Conservation (phyloP, 2,888 invertebrate genomes). For the Mythimna loreyi region DNA sequence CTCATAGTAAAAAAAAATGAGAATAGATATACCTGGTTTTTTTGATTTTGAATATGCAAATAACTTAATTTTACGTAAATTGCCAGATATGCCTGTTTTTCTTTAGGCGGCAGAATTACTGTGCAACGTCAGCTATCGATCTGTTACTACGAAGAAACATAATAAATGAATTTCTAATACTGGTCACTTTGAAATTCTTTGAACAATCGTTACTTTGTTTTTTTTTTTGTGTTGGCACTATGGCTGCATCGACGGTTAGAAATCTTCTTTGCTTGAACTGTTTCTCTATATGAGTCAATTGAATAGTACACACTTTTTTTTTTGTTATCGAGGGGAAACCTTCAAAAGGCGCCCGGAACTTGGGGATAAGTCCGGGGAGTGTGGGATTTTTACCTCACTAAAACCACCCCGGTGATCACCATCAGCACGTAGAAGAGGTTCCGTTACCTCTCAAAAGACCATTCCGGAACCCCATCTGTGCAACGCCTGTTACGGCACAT, state of each 20-base stretch:
- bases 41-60: background rate
- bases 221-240: background rate
- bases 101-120: background rate
- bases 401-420: too few relatives aligned
- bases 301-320: too few relatives aligned
- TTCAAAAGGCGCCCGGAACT: too few relatives aligned
- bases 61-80: background rate
- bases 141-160: constrained; percentile 53
- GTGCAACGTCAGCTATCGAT: constrained; percentile 43
- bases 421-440: too few relatives aligned
- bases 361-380: too few relatives aligned
- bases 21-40: background rate
- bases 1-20: background rate
- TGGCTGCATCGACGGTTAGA: background rate
- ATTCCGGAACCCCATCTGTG: too few relatives aligned
- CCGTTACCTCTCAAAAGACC: too few relatives aligned
- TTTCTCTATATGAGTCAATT: too few relatives aligned
- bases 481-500: too few relatives aligned
- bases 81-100: background rate
- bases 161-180: constrained; percentile 44
- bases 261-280: background rate
- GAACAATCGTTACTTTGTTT: constrained; percentile 15
- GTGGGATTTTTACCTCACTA: too few relatives aligned
- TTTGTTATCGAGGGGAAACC: too few relatives aligned
- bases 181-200: constrained; percentile 37